These are phyloP conservation scores for Parauchenoglanis punctatus DNA, from an alignment of 2,797 vertebrate genomes.

Conservation along the genomic window DNA sequence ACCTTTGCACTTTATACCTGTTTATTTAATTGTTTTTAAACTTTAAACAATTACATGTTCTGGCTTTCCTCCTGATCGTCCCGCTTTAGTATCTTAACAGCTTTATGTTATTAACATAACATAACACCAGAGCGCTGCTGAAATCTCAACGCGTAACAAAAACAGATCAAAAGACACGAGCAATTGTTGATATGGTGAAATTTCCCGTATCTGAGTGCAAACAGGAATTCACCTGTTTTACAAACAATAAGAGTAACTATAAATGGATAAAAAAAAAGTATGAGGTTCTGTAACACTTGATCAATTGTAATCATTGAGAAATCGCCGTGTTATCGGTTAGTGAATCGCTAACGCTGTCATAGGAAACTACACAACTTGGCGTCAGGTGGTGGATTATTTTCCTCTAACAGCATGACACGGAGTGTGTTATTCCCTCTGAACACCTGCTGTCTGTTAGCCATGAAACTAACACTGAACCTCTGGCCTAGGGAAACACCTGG, in stretches of 20 bases:
- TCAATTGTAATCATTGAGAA: not conserved
- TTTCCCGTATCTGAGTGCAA: not conserved
- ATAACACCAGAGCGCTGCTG: not conserved
- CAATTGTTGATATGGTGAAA: not conserved
- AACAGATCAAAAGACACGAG: not conserved
- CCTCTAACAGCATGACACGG: not conserved
- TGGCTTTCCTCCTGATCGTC: not conserved
- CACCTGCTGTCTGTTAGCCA: not conserved
- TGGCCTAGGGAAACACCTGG: not conserved
- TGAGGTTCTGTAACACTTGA: no score
- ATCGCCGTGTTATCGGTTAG: not conserved
- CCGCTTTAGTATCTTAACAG: not conserved
- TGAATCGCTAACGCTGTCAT: not conserved
- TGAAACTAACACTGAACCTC: not conserved
- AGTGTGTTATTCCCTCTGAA: not conserved
- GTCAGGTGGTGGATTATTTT: not conserved
- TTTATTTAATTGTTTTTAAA: not conserved
- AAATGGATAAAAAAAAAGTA: not conserved
- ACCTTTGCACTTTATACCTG: not conserved
- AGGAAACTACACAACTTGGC: not conserved
- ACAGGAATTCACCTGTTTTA: not conserved
- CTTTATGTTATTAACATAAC: not conserved
- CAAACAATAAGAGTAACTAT: not conserved
- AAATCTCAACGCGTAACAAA: not conserved
- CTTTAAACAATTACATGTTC: not conserved